phyloP scores from a whole-genome alignment of 2,113 vertebrate species.

The Pangasianodon hypophthalmus region DNA sequence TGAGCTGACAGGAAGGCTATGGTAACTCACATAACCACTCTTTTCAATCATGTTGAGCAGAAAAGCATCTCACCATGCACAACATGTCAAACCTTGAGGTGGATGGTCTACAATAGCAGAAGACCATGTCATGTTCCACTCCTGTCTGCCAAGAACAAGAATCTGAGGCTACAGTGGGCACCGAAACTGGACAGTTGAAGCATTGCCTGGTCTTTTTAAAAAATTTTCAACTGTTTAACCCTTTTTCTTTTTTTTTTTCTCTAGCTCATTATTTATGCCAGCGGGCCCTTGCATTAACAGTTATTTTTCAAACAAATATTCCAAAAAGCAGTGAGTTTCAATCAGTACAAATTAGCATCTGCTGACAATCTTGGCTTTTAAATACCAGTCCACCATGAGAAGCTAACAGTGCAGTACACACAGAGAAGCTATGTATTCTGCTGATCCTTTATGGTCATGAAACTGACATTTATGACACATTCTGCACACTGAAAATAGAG shows the following conservation, averaged over 20 bases:
- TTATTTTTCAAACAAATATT: not conserved
- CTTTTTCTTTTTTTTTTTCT: not conserved
- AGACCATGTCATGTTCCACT: not conserved
- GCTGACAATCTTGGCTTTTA: not conserved
- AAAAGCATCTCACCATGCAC: not conserved
- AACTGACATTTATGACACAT: constrained; percentile 5
- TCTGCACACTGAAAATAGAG: not conserved
- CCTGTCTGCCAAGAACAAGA: not conserved
- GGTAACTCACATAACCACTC: not conserved
- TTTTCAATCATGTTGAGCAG: not conserved
- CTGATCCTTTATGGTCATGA: not conserved
- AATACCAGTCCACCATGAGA: not conserved
- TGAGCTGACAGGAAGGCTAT: not conserved
- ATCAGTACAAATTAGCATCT: not conserved
- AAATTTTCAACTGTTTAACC: not conserved
- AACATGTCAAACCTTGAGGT: not conserved
- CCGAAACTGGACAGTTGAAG: not conserved
- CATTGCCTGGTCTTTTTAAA: not conserved
- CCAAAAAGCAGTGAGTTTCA: not conserved
- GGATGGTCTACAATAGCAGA: not conserved
- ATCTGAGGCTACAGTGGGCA: not conserved
- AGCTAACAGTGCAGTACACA: not conserved
- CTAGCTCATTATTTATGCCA: not conserved
- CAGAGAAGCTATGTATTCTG: not conserved
- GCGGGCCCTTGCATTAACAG: not conserved